Evolutionary conservation across 92 coral and sea anemone genomes (phyloP).

Genomic region (Montipora capitata): DNA sequence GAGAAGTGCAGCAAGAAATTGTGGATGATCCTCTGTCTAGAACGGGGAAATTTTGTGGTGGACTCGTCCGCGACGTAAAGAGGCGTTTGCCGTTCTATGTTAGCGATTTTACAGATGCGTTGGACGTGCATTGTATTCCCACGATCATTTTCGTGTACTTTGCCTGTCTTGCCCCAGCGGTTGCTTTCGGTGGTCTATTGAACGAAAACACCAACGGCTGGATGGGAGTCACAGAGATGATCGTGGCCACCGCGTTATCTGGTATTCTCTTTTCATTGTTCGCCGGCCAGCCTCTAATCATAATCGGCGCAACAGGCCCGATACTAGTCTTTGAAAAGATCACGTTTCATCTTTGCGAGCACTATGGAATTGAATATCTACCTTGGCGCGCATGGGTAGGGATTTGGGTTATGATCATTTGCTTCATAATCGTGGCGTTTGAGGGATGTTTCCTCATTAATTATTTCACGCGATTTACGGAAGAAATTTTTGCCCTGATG

Average conservation of each 20-base stretch:
- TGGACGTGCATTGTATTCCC: conserved; percentile 85
- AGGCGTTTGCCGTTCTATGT: conserved; percentile 81
- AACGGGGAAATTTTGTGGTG: conserved; percentile 96
- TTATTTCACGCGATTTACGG: conserved; percentile 97
- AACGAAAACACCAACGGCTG: conserved; percentile 90
- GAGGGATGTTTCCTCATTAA: conserved; percentile 97
- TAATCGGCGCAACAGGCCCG: conserved; percentile 97
- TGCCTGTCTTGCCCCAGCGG: conserved; percentile 97
- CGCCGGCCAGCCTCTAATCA: conserved; percentile 98
- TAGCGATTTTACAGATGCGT: conserved; percentile 93
- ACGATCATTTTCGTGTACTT: conserved; percentile 95
- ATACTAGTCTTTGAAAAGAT: conserved; percentile 93
- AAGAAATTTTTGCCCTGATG: conserved; percentile 97
- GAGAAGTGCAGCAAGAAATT: conserved; percentile 40
- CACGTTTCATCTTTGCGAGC: conserved; percentile 82
- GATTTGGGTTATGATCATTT: conserved; percentile 98
- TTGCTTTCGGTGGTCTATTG: conserved; percentile 97
- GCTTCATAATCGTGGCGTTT: conserved; percentile 90
- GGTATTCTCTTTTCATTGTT: conserved; percentile 92
- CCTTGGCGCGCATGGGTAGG: conserved; percentile 99
- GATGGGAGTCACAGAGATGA: conserved; percentile 99
- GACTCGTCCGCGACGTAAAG: conserved; percentile 90
- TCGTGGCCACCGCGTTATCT: conserved; percentile 89
- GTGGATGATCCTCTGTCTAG: conserved; percentile 85
- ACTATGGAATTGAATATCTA: conserved; percentile 83